These are phyloP conservation scores for Leuciscus waleckii DNA, from an alignment of 2,797 vertebrate species.

Conservation along the genomic window DNA sequence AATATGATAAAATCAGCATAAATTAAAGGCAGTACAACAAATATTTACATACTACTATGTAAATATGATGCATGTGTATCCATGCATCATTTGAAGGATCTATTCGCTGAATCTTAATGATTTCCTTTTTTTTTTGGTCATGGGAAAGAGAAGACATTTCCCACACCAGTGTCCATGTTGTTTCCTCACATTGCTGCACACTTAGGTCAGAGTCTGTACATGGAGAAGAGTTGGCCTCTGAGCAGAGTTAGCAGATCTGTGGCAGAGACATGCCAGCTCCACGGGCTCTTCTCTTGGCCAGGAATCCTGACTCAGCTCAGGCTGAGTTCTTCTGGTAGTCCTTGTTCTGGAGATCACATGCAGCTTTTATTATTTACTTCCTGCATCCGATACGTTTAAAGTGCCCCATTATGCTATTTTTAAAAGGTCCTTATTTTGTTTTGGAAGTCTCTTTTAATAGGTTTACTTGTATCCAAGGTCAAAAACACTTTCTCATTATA, in stretches of 20 bases:
- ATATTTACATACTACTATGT: background rate
- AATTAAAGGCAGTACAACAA: background rate
- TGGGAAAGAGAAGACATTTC: background rate
- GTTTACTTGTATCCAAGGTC: background rate
- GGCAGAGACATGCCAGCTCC: constrained; percentile 72
- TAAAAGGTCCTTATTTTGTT: background rate
- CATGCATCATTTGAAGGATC: background rate
- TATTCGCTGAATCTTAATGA: background rate
- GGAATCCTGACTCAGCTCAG: constrained; percentile 79
- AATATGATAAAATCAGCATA: background rate
- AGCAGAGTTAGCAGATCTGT: constrained; percentile 32
- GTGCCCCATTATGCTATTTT: background rate
- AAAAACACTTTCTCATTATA: background rate
- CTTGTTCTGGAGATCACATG: constrained; percentile 53
- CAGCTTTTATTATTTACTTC: constrained; percentile 63
- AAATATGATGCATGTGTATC: background rate
- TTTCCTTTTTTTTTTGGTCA: background rate
- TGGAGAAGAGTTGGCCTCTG: constrained; percentile 37
- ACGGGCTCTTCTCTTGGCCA: constrained; percentile 72
- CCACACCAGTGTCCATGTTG: background rate
- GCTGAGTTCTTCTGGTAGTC: constrained; percentile 74
- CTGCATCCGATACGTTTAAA: constrained; percentile 58
- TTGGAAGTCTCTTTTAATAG: background rate
- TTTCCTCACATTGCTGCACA: constrained; percentile 28
- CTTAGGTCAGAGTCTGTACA: constrained; percentile 41